Base-by-base conservation (phyloP, 2,888 invertebrate species). In the Trachelus iudaicus region DNA sequence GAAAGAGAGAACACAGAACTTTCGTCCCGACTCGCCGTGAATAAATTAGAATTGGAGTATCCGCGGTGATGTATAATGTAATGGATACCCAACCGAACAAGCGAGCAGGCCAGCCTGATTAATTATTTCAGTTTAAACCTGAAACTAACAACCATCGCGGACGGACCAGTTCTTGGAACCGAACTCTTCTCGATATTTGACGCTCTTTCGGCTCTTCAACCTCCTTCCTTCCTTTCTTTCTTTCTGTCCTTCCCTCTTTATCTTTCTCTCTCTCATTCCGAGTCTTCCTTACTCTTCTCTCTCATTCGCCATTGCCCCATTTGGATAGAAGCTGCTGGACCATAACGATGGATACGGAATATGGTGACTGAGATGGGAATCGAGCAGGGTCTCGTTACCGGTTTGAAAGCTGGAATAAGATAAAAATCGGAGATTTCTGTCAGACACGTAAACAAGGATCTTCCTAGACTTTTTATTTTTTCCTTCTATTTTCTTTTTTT, bases 41-140 rank as follows among this genome's bases (percentile, higher is more conserved):
- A 91, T 91, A 91, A 91, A 91, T 91, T 90, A 90, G 87, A 90
- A 90, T 90, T 89, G 88, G 89, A 89, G 87, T 89, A 88, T 89
- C 85, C 86, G 85, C 86, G 85, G 87, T 88, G 88, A 90, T 90
- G 88, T 90, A 90, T 91, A 90, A 90, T 90, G 90, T 90, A 91
- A 90, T 88, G 87, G 90, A 90, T 89, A 88, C 83, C 85, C 80
- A 75, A 69, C 80, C 81, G 81, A 83, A 82, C 82, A 77, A 73
- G 69, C 77, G 73, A 73, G 35, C 75, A 82, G 79, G 73, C 82
- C 83, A 77, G 83, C 83, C 87, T 89, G 90, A 91, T 91, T 90
- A 91, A 91, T 91, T 91, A 91, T 91, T 91, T 89, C 87, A 85
- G 84, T 89, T 89, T 86, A 83, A 86, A 86, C 82, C 86, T 85